Conservation (phyloP, 37 sponge, comb jelly and placozoan genomes). For the Bolinopsis microptera region DNA sequence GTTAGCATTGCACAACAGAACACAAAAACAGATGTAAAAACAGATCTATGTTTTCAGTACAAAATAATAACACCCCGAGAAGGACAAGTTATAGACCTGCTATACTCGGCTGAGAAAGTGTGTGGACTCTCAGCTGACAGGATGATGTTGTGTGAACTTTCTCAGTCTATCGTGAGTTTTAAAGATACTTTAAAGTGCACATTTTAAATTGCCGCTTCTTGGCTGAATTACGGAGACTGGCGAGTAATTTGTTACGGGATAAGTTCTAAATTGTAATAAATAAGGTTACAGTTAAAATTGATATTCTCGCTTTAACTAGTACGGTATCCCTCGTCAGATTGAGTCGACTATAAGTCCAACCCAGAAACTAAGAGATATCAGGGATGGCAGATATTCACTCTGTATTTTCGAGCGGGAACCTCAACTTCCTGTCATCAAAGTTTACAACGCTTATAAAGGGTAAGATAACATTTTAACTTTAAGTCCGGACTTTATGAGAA, state of each 20-base stretch:
- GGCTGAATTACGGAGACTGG: too few species aligned
- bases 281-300: too few species aligned
- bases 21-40: too few species aligned
- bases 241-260: too few species aligned
- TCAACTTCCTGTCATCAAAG: conserved; percentile 27
- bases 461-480: background rate
- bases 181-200: background rate
- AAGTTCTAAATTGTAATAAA: too few species aligned
- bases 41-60: conserved; percentile 50
- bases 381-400: conserved; percentile 33
- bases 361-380: conserved; percentile 59
- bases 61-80: conserved; percentile 44
- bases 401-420: conserved; percentile 60
- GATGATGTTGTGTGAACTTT: conserved; percentile 58
- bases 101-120: conserved; percentile 27
- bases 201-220: background rate
- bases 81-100: conserved; percentile 49
- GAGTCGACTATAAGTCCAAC: conserved; percentile 49
- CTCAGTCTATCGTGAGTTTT: conserved; percentile 38
- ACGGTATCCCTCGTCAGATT: conserved; percentile 31
- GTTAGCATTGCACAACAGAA: too few species aligned
- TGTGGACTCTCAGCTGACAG: background rate
- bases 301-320: too few species aligned
- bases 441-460: conserved; percentile 61
- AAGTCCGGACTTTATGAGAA: too few species aligned